Evolutionary conservation across 64 coral and sea anemone genomes (phyloP).

Genomic region (Pachyseris speciosa): DNA sequence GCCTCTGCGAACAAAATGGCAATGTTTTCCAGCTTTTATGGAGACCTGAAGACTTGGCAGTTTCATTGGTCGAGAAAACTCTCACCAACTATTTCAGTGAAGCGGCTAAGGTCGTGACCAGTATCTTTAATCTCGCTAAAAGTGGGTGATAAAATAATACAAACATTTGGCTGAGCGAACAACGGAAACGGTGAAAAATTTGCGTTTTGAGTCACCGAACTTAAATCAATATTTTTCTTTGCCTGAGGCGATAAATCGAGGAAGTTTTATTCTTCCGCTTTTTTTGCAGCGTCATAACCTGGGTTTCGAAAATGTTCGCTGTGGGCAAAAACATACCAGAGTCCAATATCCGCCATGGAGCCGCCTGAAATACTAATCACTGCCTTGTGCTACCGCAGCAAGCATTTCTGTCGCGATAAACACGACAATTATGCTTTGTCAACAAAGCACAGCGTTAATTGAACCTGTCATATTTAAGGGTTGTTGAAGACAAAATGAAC

Average conservation of each 20-base stretch:
- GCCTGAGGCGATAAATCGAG: slow-evolving; percentile 18
- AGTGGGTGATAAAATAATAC: neutral
- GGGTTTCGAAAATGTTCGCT: neutral
- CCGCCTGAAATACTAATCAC: no score
- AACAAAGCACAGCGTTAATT: neutral
- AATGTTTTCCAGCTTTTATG: no score
- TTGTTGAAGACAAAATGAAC: slow-evolving; percentile 1
- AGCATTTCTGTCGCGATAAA: neutral
- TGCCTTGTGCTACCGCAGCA: neutral
- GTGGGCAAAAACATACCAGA: no score
- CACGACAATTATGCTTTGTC: neutral
- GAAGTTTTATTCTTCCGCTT: neutral
- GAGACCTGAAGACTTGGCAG: no score
- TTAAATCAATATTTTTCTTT: neutral
- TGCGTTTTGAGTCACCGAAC: neutral
- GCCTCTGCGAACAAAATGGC: no score
- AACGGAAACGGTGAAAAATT: neutral
- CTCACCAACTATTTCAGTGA: no score
- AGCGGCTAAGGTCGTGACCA: no score
- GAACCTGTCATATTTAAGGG: neutral
- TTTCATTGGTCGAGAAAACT: no score
- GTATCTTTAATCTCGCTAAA: neutral
- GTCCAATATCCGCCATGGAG: no score
- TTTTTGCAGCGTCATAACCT: neutral
- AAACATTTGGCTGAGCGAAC: neutral